Evolutionary conservation across 2,888 invertebrate genomes (phyloP), one percentile per base, ranked within the genome.

Genomic region (Metacarcinus magister): DNA sequence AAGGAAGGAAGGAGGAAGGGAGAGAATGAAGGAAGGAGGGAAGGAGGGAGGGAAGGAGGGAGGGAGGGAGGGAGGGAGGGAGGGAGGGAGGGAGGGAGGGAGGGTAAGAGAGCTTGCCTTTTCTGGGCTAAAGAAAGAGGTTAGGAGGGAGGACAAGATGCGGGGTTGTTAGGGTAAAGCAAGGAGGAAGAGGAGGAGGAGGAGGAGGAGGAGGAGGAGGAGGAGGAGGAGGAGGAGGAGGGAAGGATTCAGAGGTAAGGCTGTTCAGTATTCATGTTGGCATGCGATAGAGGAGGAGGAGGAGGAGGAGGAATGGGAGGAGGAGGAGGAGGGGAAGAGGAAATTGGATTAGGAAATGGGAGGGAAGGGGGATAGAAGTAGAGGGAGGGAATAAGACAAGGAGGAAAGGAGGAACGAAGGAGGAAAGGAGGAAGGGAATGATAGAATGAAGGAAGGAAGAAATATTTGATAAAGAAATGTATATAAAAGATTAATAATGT

Each of bases 201-300:
- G 75, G 75, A 28, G 28, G n/a, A 75, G n/a, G 75, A 75, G 75
- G 75, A 75, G 75, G 75, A 75, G 75, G 91, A 91, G 43, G 43
- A 43, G 43, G 91, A 39, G 91, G 91, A 75, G 75, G 75, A n/a
- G 75, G 75, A 75, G 75, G 75, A 28, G 54, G 75, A 75, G 75
- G 46, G 46, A 46, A 32, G 44, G 44, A 91, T 67, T 67, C n/a
- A 67, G 67, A 23, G 67, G 67, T 67, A 67, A 67, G n/a, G 67
- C 44, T 43, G 32, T 39, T 90, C 43, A 39, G 43, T 90, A 43
- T 44, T 90, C 90, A 90, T 44, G 44, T 90, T 23, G 43, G 44
- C 90, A 43, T 90, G 90, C 90, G 19, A 43, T 90, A 39, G 90
- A 90, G 16, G 16, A 43, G 28, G 43, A 44, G 19, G 90, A 90